phyloP scores from a whole-genome alignment of 2,113 vertebrate species.

The Micromys minutus region DNA sequence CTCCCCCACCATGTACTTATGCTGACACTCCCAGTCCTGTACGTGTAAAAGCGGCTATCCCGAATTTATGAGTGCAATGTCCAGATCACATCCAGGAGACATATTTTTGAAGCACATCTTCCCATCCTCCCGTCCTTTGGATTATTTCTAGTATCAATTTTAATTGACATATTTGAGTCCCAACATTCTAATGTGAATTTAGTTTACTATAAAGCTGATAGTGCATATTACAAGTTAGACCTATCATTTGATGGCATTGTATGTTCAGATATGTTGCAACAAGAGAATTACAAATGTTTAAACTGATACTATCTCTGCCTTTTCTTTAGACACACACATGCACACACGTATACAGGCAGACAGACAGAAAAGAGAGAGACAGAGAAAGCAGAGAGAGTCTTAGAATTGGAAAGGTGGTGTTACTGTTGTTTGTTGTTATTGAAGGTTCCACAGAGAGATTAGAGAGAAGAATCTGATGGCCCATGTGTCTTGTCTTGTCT shows the following conservation, averaged over 20 bases:
- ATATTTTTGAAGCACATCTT: neutral
- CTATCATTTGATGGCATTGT: constrained; percentile 56
- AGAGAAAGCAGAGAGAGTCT: too few relatives aligned
- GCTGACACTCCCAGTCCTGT: neutral
- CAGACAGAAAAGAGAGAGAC: too few relatives aligned
- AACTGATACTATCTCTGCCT: constrained; percentile 58
- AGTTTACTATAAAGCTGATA: constrained; percentile 63
- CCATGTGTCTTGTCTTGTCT: neutral
- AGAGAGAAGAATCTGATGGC: neutral
- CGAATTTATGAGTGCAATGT: neutral
- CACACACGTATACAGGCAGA: too few relatives aligned
- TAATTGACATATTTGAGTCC: constrained; percentile 54
- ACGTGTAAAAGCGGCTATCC: too few relatives aligned
- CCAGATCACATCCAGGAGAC: neutral
- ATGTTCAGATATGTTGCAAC: constrained; percentile 62
- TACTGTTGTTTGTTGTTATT: constrained; percentile 16
- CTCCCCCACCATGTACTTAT: neutral
- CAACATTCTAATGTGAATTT: constrained; percentile 69
- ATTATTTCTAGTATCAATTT: constrained; percentile 75
- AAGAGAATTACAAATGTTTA: constrained; percentile 70
- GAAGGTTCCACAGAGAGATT: constrained; percentile 25
- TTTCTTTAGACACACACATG: constrained; percentile 57
- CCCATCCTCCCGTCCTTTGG: neutral
- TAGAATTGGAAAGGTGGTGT: neutral
- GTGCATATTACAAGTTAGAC: constrained; percentile 35